Conservation (phyloP, 2,888 invertebrate genomes). For the Stegana nigrithorax region DNA sequence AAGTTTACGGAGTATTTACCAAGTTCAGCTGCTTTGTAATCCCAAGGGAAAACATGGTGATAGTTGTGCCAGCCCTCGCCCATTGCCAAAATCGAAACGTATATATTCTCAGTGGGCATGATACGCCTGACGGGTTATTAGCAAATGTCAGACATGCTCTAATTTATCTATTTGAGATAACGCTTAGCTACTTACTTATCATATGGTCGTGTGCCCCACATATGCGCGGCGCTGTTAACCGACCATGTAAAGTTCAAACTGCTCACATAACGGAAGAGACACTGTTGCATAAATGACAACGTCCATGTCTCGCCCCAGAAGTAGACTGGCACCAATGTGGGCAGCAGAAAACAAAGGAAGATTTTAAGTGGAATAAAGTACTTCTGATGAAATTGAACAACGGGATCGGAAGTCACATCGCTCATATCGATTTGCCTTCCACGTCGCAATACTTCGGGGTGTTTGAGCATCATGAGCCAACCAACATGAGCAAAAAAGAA, state of each 20-base stretch:
- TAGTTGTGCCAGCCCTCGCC: slow-evolving; percentile 96
- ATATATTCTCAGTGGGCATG: slow-evolving; percentile 81
- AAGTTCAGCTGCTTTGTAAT: slow-evolving; percentile 91
- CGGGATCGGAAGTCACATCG: slow-evolving; percentile 82
- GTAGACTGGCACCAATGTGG: slow-evolving; percentile 77
- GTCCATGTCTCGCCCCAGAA: slow-evolving; percentile 78
- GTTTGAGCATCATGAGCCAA: slow-evolving; percentile 91
- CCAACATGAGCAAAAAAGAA: slow-evolving; percentile 95
- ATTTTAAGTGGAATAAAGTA: slow-evolving; percentile 77
- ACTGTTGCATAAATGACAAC: slow-evolving; percentile 76
- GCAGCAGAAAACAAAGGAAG: slow-evolving; percentile 78
- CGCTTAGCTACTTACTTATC: slow-evolving; percentile 73
- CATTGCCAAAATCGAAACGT: slow-evolving; percentile 79
- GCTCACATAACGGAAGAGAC: slow-evolving; percentile 78
- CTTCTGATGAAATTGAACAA: slow-evolving; percentile 82
- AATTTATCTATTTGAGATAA: too few species aligned
- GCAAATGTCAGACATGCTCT: slow-evolving; percentile 21
- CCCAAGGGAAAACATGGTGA: slow-evolving; percentile 94
- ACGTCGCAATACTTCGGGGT: slow-evolving; percentile 83
- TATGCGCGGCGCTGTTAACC: slow-evolving; percentile 89
- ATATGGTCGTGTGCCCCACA: slow-evolving; percentile 80
- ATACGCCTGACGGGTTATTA: slow-evolving; percentile 72
- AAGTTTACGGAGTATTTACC: slow-evolving; percentile 76
- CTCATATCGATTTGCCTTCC: slow-evolving; percentile 85
- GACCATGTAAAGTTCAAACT: slow-evolving; percentile 89